Conservation (phyloP, 2,113 vertebrate genomes). For the Austrofundulus limnaeus region DNA sequence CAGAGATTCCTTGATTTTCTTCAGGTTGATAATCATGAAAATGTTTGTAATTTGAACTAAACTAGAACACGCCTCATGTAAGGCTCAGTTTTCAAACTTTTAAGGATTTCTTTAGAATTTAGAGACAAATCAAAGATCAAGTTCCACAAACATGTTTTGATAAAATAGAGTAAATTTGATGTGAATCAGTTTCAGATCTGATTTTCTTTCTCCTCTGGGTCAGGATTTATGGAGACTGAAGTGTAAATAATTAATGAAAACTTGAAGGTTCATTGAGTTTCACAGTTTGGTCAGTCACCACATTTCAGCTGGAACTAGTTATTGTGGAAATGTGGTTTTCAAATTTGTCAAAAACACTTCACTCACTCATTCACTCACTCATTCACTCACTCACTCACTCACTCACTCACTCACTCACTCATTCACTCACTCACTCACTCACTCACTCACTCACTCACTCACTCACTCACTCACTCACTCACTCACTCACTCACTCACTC, state of each 20-base stretch:
- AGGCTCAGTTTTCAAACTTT: background rate
- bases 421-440: no score
- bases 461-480: no score
- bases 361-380: no score
- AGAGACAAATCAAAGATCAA: constrained; percentile 1
- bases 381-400: no score
- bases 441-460: no score
- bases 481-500: no score
- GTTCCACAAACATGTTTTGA: background rate
- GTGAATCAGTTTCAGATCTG: constrained; percentile 24
- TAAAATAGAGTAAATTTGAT: background rate
- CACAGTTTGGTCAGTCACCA: constrained; percentile 23
- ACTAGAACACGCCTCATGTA: no score
- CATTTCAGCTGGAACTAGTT: constrained; percentile 8
- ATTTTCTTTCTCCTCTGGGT: constrained; percentile 23
- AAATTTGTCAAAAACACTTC: background rate
- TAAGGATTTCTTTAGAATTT: constrained; percentile 2
- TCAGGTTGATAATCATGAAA: background rate
- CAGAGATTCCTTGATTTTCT: no score
- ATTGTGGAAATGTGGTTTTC: background rate
- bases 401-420: no score
- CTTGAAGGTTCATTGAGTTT: constrained; percentile 23
- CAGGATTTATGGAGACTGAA: constrained; percentile 19
- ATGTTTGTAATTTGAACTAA: no score
- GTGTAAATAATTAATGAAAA: constrained; percentile 49